phyloP scores from a whole-genome alignment of 2,113 vertebrate species.

The Gasterosteus aculeatus region DNA sequence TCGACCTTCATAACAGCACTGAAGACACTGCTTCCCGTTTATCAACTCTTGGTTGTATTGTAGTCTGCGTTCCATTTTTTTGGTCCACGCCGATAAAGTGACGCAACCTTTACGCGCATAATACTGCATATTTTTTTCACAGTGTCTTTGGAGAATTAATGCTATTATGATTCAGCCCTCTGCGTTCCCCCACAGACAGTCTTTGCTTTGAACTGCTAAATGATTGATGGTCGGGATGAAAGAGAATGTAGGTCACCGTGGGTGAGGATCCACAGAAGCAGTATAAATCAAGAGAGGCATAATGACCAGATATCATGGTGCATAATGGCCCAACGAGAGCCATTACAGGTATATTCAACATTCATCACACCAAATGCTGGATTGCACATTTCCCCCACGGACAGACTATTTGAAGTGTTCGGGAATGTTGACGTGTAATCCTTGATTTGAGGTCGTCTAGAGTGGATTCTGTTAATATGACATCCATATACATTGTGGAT shows the following conservation, averaged over 20 bases:
- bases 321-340: slow-evolving; percentile 66
- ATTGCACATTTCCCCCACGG: slow-evolving; percentile 28
- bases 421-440: slow-evolving; percentile 26
- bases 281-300: slow-evolving; percentile 71
- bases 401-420: slow-evolving; percentile 38
- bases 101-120: slow-evolving; percentile 24
- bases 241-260: slow-evolving; percentile 74
- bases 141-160: slow-evolving; percentile 57
- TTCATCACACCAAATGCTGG: slow-evolving; percentile 46
- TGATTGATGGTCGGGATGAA: slow-evolving; percentile 77
- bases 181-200: slow-evolving; percentile 56
- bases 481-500: not conserved
- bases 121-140: slow-evolving; percentile 25
- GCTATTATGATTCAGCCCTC: slow-evolving; percentile 63
- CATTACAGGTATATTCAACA: slow-evolving; percentile 64
- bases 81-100: slow-evolving; percentile 5
- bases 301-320: slow-evolving; percentile 68
- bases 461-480: slow-evolving; percentile 1
- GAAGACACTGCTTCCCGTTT: slow-evolving; percentile 7
- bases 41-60: slow-evolving; percentile 10
- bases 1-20: slow-evolving; percentile 9
- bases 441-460: slow-evolving; percentile 18
- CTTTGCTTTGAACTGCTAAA: slow-evolving; percentile 74
- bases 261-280: slow-evolving; percentile 63
- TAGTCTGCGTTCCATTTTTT: slow-evolving; percentile 25